phyloP scores from a whole-genome alignment of 2,888 invertebrate species.

The Lepidocyrtinus sp. region DNA sequence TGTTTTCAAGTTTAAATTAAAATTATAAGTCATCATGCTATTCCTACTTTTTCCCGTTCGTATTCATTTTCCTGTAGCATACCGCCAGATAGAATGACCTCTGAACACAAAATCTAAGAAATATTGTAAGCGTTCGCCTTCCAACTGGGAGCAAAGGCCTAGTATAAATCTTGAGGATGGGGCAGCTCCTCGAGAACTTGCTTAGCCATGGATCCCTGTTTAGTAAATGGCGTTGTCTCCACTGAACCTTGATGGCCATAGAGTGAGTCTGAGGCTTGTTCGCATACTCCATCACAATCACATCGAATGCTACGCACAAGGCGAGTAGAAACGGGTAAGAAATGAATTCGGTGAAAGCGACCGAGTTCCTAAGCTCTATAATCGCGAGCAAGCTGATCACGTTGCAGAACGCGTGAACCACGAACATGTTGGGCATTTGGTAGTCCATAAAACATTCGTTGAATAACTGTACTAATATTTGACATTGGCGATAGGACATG shows the following conservation, averaged over 20 bases:
- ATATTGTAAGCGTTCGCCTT: neutral
- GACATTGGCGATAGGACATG: neutral
- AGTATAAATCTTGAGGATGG: neutral
- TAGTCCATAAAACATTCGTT: neutral
- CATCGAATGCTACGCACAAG: neutral
- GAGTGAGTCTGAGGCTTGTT: neutral
- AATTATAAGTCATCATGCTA: too few species aligned
- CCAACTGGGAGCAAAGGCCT: neutral
- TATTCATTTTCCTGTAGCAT: too few species aligned
- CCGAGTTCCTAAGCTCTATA: neutral
- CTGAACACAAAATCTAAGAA: neutral
- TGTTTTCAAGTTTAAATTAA: too few species aligned
- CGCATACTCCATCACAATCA: neutral
- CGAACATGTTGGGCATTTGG: neutral
- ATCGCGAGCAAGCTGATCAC: neutral
- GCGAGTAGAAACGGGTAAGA: neutral
- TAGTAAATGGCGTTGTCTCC: neutral
- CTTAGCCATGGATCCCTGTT: neutral
- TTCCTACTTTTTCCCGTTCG: too few species aligned
- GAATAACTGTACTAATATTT: neutral
- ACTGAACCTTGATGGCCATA: neutral
- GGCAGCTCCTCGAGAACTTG: neutral
- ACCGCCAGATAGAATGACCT: neutral
- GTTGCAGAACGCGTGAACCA: neutral
- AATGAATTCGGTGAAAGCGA: neutral